A percentile compares a stretch with the other conserved stretches of the same genome.
These are phyloP conservation scores for Orycteropus afer DNA, from an alignment of 2,113 vertebrate genomes.

Conservation along the genomic window DNA sequence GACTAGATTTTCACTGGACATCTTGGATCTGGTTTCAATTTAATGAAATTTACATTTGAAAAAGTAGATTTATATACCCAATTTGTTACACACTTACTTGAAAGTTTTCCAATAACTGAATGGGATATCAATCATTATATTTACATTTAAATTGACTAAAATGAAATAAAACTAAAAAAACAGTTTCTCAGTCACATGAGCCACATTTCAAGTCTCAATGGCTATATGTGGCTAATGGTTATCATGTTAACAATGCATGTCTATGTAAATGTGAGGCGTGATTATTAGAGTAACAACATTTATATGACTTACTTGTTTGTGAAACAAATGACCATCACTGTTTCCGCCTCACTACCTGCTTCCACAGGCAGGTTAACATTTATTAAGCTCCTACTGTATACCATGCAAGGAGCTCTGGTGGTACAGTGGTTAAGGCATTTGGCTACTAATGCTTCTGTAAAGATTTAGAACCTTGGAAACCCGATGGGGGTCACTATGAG, in stretches of 20 bases:
- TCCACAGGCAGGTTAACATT: constrained; percentile 28
- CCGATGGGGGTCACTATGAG: background rate
- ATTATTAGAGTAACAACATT: constrained; percentile 23
- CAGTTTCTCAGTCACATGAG: background rate
- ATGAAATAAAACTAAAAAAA: constrained; percentile 35
- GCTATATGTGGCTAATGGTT: background rate
- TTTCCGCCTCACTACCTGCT: background rate
- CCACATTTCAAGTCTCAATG: background rate
- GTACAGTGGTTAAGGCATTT: too few relatives aligned
- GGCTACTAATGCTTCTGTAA: too few relatives aligned
- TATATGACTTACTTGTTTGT: background rate
- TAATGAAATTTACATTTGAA: constrained; percentile 25
- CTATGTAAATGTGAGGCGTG: background rate
- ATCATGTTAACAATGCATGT: background rate
- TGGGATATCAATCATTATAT: background rate
- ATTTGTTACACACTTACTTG: constrained; percentile 9
- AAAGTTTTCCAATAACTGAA: constrained; percentile 16
- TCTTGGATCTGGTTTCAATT: background rate
- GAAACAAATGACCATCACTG: constrained; percentile 17
- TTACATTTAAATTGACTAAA: background rate
- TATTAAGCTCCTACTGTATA: background rate
- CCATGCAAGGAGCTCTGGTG: too few relatives aligned
- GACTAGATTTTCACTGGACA: constrained; percentile 43
- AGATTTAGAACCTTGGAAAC: too few relatives aligned
- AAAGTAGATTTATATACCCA: background rate